Evolutionary conservation across 2,113 vertebrate species (phyloP).

Genomic region (Dicerorhinus sumatrensis): DNA sequence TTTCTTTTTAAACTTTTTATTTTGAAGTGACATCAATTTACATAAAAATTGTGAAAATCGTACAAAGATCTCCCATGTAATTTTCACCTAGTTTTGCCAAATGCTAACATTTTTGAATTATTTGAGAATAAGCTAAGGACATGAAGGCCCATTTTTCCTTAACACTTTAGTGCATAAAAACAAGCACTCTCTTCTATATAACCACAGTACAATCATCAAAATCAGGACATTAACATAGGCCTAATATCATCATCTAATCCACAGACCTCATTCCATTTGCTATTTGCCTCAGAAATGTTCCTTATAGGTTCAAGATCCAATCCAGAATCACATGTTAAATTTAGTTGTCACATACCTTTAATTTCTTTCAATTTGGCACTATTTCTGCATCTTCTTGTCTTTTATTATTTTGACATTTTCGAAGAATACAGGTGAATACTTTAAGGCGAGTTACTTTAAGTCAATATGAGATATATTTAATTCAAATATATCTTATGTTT

Average conservation of each 20-base stretch:
- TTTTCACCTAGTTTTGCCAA: not conserved
- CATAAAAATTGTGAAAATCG: not conserved
- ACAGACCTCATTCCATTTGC: not conserved
- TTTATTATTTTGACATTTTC: not conserved
- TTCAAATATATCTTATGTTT: not conserved
- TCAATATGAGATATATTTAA: not conserved
- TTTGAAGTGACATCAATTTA: not conserved
- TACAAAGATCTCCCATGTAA: not conserved
- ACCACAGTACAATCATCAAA: not conserved
- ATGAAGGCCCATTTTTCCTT: not conserved
- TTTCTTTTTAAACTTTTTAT: not conserved
- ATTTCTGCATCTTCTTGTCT: not conserved
- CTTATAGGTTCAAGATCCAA: not conserved
- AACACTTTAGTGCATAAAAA: not conserved
- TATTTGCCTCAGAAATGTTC: not conserved
- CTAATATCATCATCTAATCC: not conserved
- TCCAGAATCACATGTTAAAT: not conserved
- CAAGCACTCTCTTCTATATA: not conserved
- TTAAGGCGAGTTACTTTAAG: not conserved
- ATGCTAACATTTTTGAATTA: not conserved
- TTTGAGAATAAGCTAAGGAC: not conserved
- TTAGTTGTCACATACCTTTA: not conserved
- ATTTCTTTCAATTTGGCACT: not conserved
- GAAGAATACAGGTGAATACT: not conserved
- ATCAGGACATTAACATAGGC: not conserved